Conservation (phyloP, 2,113 vertebrate species). For the Anoplopoma fimbria region DNA sequence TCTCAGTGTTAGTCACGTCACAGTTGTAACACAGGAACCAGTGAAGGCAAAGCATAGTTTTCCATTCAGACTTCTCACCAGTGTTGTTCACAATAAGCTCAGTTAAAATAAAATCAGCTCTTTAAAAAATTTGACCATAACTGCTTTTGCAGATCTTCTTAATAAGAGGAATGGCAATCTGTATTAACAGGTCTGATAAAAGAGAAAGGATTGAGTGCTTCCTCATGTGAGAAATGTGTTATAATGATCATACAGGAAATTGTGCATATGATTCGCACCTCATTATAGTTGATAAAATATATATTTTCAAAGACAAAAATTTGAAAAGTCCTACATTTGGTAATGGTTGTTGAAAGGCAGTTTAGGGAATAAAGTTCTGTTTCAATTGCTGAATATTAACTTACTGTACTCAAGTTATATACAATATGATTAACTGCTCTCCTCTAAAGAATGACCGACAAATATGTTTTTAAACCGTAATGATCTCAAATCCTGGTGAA, state of each 20-base stretch:
- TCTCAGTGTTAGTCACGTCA: slow-evolving; percentile 14
- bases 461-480: background rate
- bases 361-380: background rate
- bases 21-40: slow-evolving; percentile 13
- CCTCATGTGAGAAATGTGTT: background rate
- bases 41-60: background rate
- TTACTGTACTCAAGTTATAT: background rate
- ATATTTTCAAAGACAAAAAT: background rate
- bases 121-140: background rate
- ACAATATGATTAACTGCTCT: background rate
- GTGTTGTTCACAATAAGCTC: slow-evolving; percentile 8
- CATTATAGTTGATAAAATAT: background rate
- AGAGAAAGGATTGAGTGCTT: background rate
- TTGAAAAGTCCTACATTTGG: background rate
- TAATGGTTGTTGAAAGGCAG: background rate
- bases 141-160: background rate
- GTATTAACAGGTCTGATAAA: background rate
- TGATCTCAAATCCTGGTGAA: background rate
- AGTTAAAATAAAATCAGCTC: background rate
- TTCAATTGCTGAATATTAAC: background rate
- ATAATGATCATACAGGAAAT: background rate
- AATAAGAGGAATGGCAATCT: background rate
- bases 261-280: background rate
- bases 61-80: background rate
- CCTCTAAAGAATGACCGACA: background rate